Evolutionary conservation across 2,888 invertebrate species (phyloP), one percentile per base, ranked within the genome.

Genomic region (Nudaria mundana): DNA sequence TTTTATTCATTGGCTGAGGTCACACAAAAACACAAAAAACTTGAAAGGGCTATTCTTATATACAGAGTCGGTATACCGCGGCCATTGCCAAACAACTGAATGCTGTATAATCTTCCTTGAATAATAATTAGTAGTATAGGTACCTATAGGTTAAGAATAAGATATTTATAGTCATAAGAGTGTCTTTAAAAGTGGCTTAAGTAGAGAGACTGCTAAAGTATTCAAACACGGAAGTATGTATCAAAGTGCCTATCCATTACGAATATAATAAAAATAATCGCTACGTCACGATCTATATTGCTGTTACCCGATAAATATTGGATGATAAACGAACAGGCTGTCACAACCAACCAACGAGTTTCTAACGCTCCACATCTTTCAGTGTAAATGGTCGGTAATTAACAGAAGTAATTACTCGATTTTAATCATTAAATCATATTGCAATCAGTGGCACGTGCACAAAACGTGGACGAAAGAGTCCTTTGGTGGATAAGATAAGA

Each of bases 1-100:
- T 68, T 63, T 69, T 69, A 71, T 71, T 70, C 70, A 71, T 70
- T 35, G 37, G 2, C 24, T 34, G 39, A 56, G 64, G 64, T 63
- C 63, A 69, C 41, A 51, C n/a, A 55, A 57, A 63, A 65, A 57
- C 48, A 56, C 54, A 59, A 59, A n/a, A n/a, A 57, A 60, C 53
- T 42, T 40, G 44, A 40, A 28, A 41, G 31, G 32, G 20, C 5
- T 14, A 13, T 14, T 28, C 14, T 28, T 7, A 28, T 15, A 28
- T n/a, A 28, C 7, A 28, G 13, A 28, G 14, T 14, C 13, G 28
- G 14, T 8, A 11, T 10, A 18, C 6, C 14, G 16, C 11, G 15
- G 11, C 7, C 4, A n/a, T n/a, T n/a, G n/a, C n/a, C n/a, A n/a
- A n/a, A n/a, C n/a, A n/a, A n/a, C n/a, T n/a, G n/a, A n/a, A n/a